Conservation (phyloP, 1,140 invertebrate genomes). For the Drosophila parvula region DNA sequence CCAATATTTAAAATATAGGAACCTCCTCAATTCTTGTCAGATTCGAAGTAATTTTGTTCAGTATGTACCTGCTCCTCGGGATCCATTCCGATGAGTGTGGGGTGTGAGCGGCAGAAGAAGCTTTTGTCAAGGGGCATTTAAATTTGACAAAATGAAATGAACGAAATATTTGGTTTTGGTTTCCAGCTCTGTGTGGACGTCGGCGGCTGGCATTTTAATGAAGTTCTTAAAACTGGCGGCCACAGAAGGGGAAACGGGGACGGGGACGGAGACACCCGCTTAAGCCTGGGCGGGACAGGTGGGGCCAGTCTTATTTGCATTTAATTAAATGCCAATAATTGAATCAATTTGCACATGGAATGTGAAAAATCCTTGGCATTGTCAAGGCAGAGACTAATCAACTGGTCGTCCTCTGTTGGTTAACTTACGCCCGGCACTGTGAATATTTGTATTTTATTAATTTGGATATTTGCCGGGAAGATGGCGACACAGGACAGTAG, state of each 20-base stretch:
- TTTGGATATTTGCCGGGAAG: slow-evolving; percentile 55
- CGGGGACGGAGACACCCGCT: background rate
- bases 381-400: slow-evolving; percentile 67
- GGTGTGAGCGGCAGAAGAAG: slow-evolving; percentile 3
- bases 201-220: slow-evolving; percentile 67
- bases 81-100: slow-evolving; percentile 12
- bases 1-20: background rate
- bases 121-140: slow-evolving; percentile 73
- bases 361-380: slow-evolving; percentile 71
- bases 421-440: slow-evolving; percentile 54
- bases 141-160: slow-evolving; percentile 76
- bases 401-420: slow-evolving; percentile 45
- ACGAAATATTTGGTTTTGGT: slow-evolving; percentile 64
- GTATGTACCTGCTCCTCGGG: slow-evolving; percentile 6
- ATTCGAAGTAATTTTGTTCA: background rate
- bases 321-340: slow-evolving; percentile 81
- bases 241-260: background rate
- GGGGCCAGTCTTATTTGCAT: slow-evolving; percentile 64
- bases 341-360: slow-evolving; percentile 77
- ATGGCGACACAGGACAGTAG: background rate
- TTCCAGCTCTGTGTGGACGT: slow-evolving; percentile 21
- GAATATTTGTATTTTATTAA: slow-evolving; percentile 76
- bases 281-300: slow-evolving; percentile 6
- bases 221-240: slow-evolving; percentile 56
- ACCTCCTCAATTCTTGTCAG: background rate